Conservation (phyloP, 2,797 vertebrate genomes). For the Natrix natrix region DNA sequence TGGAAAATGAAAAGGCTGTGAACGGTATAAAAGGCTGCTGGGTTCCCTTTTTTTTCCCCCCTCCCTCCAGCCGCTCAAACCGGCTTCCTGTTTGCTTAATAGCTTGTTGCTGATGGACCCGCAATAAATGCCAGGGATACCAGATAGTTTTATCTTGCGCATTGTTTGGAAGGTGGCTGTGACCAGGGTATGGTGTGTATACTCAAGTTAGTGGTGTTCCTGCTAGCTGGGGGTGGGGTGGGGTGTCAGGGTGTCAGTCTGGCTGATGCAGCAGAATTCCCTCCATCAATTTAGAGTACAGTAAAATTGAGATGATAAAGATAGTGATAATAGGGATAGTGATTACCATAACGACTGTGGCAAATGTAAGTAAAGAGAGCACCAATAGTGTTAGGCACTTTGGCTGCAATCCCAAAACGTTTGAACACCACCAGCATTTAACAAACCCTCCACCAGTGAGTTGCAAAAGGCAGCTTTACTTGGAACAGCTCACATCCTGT, state of each 20-base stretch:
- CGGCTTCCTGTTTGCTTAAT: background rate
- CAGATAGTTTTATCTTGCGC: background rate
- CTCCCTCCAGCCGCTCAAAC: background rate
- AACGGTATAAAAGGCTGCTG: constrained; percentile 6
- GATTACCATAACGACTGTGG: background rate
- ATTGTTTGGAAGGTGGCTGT: background rate
- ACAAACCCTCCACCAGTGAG: background rate
- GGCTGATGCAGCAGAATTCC: background rate
- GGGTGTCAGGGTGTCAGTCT: background rate
- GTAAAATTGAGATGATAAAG: background rate
- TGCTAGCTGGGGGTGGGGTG: background rate
- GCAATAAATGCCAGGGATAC: background rate
- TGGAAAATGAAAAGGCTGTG: constrained; percentile 30
- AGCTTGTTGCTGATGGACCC: background rate
- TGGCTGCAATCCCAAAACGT: background rate
- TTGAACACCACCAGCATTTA: background rate
- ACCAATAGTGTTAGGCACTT: background rate
- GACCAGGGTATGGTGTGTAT: too few relatives aligned
- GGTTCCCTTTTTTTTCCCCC: background rate
- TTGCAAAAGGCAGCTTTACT: background rate
- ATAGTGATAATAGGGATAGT: background rate
- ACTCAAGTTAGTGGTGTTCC: too few relatives aligned
- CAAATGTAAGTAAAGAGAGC: background rate
- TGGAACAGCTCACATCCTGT: background rate
- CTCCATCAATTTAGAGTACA: background rate